Conservation (phyloP, 2,888 invertebrate species). For the Cecidostiba fungosa region DNA sequence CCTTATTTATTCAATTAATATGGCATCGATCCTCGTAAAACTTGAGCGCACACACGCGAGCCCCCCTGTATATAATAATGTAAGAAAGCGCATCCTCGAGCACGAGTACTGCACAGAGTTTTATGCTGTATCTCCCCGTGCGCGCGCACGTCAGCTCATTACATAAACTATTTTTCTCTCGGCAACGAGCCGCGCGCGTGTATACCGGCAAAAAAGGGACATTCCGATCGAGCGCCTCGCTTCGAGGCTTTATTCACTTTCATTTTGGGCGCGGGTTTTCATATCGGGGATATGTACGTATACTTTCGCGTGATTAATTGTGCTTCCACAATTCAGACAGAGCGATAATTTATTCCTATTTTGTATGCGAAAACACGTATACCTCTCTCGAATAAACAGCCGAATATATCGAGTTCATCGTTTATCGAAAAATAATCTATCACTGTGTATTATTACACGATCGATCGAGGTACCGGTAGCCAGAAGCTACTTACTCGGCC, state of each 20-base stretch:
- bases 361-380: no score
- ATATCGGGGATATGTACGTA: neutral
- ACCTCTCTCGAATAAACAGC: no score
- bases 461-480: no score
- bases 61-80: neutral
- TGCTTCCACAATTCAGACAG: neutral
- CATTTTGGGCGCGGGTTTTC: neutral
- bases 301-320: neutral
- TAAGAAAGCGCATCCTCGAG: constrained; percentile 41
- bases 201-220: constrained; percentile 31
- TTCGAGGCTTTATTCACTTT: constrained; percentile 5
- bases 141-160: constrained; percentile 18
- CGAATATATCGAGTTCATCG: no score
- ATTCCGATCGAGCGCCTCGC: constrained; percentile 1
- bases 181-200: no score
- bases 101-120: constrained; percentile 31
- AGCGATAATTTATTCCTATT: neutral
- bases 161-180: constrained; percentile 49
- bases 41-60: constrained; percentile 3
- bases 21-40: constrained; percentile 51
- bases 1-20: constrained; percentile 54
- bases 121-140: neutral
- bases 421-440: neutral
- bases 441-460: neutral
- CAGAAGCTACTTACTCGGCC: neutral